These are phyloP conservation scores for Drosophila infuscata DNA, from an alignment of 2,888 invertebrate species.

Conservation along the genomic window DNA sequence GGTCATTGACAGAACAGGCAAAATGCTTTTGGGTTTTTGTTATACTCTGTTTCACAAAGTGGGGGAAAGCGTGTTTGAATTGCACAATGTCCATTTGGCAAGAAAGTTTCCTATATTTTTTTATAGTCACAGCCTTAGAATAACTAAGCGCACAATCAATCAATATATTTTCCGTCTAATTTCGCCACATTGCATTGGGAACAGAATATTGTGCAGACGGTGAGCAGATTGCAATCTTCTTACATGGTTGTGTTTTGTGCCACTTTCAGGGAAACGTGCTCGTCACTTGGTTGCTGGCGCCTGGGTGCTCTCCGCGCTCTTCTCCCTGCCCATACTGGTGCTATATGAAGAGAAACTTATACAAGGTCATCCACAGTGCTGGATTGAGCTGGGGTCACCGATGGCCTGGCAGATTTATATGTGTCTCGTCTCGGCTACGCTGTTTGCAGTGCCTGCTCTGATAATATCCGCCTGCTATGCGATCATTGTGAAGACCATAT, in stretches of 20 bases:
- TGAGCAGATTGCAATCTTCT: background rate
- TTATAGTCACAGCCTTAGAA: background rate
- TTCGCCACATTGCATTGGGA: background rate
- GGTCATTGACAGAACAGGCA: constrained; percentile 36
- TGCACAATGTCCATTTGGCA: background rate
- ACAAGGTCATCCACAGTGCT: constrained; percentile 93
- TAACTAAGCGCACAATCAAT: background rate
- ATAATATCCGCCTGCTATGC: constrained; percentile 96
- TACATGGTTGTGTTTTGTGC: background rate
- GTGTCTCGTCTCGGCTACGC: constrained; percentile 91
- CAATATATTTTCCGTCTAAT: background rate
- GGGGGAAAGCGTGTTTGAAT: background rate
- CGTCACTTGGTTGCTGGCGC: constrained; percentile 91
- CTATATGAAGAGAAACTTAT: constrained; percentile 92
- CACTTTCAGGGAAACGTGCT: constrained; percentile 91
- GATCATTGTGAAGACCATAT: constrained; percentile 95
- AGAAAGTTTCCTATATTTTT: background rate
- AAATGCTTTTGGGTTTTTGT: constrained; percentile 7
- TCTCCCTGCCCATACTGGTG: constrained; percentile 93
- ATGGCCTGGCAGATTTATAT: constrained; percentile 95
- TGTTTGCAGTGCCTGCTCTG: constrained; percentile 94
- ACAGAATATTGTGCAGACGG: background rate
- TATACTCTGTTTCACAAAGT: background rate
- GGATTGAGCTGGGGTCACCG: constrained; percentile 92
- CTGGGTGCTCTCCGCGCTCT: constrained; percentile 93